Percentiles rank a stretch among this genome's conserved stretches.
Evolutionary conservation across 2,888 invertebrate species (phyloP).

Genomic region (Pogonocherus hispidulus): DNA sequence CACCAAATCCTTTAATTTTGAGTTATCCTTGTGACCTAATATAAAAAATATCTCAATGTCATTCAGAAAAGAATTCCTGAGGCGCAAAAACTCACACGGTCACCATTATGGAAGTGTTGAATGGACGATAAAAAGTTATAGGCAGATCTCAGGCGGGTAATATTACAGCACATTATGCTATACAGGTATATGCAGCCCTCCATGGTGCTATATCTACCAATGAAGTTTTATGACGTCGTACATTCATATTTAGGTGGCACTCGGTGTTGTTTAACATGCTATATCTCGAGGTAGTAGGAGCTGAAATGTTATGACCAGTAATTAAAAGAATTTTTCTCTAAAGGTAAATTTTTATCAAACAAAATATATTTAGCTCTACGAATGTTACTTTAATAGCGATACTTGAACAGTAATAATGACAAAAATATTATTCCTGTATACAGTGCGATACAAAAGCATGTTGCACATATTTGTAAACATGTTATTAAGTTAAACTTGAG

Average conservation of each 20-base stretch:
- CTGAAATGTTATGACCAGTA: not conserved
- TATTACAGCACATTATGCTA: constrained; percentile 16
- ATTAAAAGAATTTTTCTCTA: not conserved
- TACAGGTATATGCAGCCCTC: constrained; percentile 4
- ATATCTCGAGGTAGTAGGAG: not conserved
- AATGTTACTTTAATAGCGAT: too few relatives aligned
- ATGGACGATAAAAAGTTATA: constrained; percentile 22
- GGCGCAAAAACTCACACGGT: not conserved
- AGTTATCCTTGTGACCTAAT: too few relatives aligned
- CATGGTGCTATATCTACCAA: constrained; percentile 28
- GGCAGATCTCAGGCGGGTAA: constrained; percentile 8
- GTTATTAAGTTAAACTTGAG: too few relatives aligned
- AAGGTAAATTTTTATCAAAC: too few relatives aligned
- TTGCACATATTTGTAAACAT: too few relatives aligned
- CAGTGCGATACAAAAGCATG: too few relatives aligned
- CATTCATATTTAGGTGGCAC: constrained; percentile 14
- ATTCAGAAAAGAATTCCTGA: too few relatives aligned
- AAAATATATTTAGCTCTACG: too few relatives aligned
- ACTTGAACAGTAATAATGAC: too few relatives aligned
- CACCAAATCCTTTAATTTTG: too few relatives aligned
- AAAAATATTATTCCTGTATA: too few relatives aligned
- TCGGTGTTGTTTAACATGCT: not conserved
- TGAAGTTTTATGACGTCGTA: constrained; percentile 27
- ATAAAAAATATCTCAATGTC: too few relatives aligned
- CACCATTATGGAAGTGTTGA: constrained; percentile 27